Evolutionary conservation across 2,888 invertebrate species (phyloP).

Genomic region (Brachyptera putata): DNA sequence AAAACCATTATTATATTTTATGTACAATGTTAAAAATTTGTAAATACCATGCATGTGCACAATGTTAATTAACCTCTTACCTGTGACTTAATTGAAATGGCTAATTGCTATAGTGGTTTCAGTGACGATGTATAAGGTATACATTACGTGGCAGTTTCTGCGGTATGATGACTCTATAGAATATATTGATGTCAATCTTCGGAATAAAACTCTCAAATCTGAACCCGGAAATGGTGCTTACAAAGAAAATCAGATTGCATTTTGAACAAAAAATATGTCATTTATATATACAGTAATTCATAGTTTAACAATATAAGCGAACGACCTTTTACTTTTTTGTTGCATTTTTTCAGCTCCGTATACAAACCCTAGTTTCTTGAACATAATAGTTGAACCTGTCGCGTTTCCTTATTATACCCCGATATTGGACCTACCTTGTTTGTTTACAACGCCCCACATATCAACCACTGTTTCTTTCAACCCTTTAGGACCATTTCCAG

Average conservation of each 20-base stretch:
- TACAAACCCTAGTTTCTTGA: background rate
- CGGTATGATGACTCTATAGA: no score
- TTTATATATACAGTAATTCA: no score
- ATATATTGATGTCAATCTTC: no score
- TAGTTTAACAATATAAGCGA: no score
- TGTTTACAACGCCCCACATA: background rate
- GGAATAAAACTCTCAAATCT: no score
- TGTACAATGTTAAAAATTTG: background rate
- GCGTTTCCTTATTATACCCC: background rate
- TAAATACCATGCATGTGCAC: background rate
- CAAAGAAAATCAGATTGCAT: no score
- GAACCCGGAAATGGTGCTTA: no score
- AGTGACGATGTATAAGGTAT: no score
- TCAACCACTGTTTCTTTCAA: background rate
- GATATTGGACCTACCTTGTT: slow-evolving; percentile 1
- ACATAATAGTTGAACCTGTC: background rate
- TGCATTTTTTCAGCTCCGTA: background rate
- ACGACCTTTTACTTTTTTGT: background rate
- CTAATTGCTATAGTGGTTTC: no score
- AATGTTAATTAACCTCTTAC: background rate
- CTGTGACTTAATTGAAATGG: background rate
- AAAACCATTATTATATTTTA: background rate
- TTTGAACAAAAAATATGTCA: no score
- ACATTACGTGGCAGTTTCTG: no score
- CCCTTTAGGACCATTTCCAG: background rate